Base-by-base conservation (phyloP, 2,797 vertebrate species). In the Chelidonichthys spinosus region DNA sequence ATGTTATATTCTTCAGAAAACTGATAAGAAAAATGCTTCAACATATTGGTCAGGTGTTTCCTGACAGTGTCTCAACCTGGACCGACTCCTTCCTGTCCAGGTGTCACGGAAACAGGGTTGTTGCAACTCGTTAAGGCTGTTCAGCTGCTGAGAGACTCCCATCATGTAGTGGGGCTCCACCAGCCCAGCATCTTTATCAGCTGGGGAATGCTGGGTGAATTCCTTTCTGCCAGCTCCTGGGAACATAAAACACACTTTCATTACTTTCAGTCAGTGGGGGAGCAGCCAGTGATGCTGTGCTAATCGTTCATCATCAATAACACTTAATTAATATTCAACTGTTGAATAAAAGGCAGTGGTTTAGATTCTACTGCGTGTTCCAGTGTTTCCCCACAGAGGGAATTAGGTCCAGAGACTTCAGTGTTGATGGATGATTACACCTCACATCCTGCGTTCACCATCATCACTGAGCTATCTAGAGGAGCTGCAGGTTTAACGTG, bases 191-290 rank as follows among this genome's bases (percentile, higher is more conserved):
- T 85, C 79, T 81, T 87, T 84, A 90, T 92, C 55, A 87, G 79
- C 42, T 62, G 53, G 50, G 83, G 89, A 92, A 92, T 89, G 86
- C 18, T 18, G 73, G 49, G 33, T 43, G 79, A 81, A 90, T 89
- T 90, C 81, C 79, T 88, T 68, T 76, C 77, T 64, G 70, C 69
- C 86, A 62, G 84, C 83, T 88, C 85, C 83, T 43, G 66, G 66
- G 73, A 78, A 84, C 81, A 76, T 47, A 63, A 71, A 81, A 72
- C 62, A 78, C 67, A 52, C 35, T 63, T 63, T 62, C 32, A 69
- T 76, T 50, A 33, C 40, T 54, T 39, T 52, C 1, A 44, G 46
- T 73, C 55, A 74, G 70, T 4, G 0, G 4, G 14, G n/a, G 33
- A 8, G 14, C 17, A 32, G 42, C 25, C 0, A 1, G 8, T 47